These are phyloP conservation scores for Coryphaenoides rupestris DNA, from an alignment of 2,113 vertebrate species.

Conservation along the genomic window DNA sequence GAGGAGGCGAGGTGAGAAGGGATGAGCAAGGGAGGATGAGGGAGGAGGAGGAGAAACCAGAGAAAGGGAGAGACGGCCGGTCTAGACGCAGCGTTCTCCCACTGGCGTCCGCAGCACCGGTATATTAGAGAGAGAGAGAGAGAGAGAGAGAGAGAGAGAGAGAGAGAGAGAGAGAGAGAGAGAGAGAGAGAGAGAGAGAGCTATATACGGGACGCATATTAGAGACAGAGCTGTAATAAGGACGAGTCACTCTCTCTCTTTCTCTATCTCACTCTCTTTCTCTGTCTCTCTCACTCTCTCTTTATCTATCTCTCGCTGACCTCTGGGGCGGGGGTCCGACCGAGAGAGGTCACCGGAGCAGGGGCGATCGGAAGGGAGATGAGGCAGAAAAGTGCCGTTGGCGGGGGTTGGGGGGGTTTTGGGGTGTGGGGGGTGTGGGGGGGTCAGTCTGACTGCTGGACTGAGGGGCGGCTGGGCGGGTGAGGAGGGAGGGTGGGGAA, in stretches of 20 bases:
- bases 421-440: too few species aligned
- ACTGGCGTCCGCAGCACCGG: too few species aligned
- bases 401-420: too few species aligned
- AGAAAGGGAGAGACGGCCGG: too few species aligned
- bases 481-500: not conserved
- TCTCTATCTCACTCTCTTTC: not conserved
- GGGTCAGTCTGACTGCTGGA: slow-evolving; percentile 22
- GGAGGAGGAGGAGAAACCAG: not conserved
- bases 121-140: slow-evolving; percentile 29
- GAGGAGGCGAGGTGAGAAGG: too few species aligned
- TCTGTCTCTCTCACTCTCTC: slow-evolving; percentile 5
- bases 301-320: slow-evolving; percentile 33
- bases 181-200: slow-evolving; percentile 14
- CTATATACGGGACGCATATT: too few species aligned
- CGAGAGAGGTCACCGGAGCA: slow-evolving; percentile 29
- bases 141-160: slow-evolving; percentile 16
- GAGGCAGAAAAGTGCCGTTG: slow-evolving; percentile 43
- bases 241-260: not conserved
- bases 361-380: slow-evolving; percentile 35
- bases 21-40: too few species aligned
- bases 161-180: slow-evolving; percentile 37
- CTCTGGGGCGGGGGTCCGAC: slow-evolving; percentile 22
- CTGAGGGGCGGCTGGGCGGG: slow-evolving; percentile 9
- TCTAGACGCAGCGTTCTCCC: too few species aligned
- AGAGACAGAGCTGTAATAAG: too few species aligned